These are phyloP conservation scores for Drosophila ficusphila DNA, from an alignment of 1,140 invertebrate species.

Conservation along the genomic window DNA sequence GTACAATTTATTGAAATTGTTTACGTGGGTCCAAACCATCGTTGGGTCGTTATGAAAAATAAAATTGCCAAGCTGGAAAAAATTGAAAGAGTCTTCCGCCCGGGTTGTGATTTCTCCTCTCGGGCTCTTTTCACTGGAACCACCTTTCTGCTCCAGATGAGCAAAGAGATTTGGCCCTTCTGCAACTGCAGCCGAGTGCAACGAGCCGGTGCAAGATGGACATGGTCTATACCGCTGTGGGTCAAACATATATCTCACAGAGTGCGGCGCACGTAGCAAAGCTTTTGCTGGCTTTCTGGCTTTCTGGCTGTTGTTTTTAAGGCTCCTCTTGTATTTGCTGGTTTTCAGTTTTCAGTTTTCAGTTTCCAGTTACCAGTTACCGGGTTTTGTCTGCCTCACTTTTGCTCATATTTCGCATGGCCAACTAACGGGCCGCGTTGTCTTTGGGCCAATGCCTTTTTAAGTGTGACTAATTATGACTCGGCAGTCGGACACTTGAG, in stretches of 20 bases:
- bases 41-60: constrained; percentile 49
- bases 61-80: constrained; percentile 28
- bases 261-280: constrained; percentile 64
- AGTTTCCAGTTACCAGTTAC: constrained; percentile 57
- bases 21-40: constrained; percentile 54
- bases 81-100: constrained; percentile 23
- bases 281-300: constrained; percentile 39
- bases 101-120: constrained; percentile 43
- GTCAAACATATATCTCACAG: constrained; percentile 29
- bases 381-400: constrained; percentile 38
- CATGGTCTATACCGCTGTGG: constrained; percentile 23
- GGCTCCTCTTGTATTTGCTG: constrained; percentile 4
- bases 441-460: constrained; percentile 78
- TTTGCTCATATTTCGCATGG: constrained; percentile 71
- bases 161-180: constrained; percentile 51
- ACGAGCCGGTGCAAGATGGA: constrained; percentile 67
- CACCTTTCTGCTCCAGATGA: constrained; percentile 75
- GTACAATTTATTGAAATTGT: constrained; percentile 78
- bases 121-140: constrained; percentile 37
- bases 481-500: constrained; percentile 60
- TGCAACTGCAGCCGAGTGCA: constrained; percentile 72
- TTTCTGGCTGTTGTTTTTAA: constrained; percentile 48
- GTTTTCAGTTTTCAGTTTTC: too few relatives aligned
- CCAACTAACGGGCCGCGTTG: constrained; percentile 60
- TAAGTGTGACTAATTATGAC: constrained; percentile 80